Base-by-base conservation (phyloP, 2,797 vertebrate species). In the Crotalus adamanteus region DNA sequence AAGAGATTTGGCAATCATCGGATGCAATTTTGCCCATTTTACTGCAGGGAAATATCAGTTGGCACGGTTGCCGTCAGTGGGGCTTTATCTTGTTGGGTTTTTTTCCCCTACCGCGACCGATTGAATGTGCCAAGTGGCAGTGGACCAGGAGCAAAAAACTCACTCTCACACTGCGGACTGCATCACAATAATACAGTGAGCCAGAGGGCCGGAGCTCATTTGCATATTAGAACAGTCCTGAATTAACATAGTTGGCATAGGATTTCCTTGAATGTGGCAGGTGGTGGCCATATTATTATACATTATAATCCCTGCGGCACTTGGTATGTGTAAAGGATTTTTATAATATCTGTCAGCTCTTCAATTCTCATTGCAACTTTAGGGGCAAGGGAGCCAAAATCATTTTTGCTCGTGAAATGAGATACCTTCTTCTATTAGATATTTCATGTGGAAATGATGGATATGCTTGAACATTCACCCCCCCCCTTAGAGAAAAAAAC, bases 181-280 rank as follows among this genome's bases (percentile, higher is more conserved):
- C 90, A 88, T 85, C 14, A 28, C 88, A 93, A 93, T 91, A 88
- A 91, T 87, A 85, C 55, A 86, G 37, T 25, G 57, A 91, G 65
- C 90, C 92, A 85, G 90, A 91, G 92, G 92, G 90, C 92, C n/a
- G 61, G 37, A 85, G 86, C 65, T 88, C 88, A 88, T 93, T 42
- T 91, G 90, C 90, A 91, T 91, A 91, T 85, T 93, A 88, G 90
- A 93, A n/a, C 59, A 53, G 47, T 28, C 18, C 65, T 85, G 90
- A 91, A 93, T 91, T 93, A 93, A 91, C 90, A 91, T 93, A 88
- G 90, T 91, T 93, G 92, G 90, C 92, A 93, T 61, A 83, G 65
- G 31, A 87, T 88, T 91, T 91, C 63, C 92, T 59, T 63, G 47
- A 93, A 91, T 91, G 89, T 93, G 61, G 92, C 92, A 91, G 65